These are phyloP conservation scores for Mormyrus proboscirostris DNA, from an alignment of 2,797 vertebrate species.

Conservation along the genomic window DNA sequence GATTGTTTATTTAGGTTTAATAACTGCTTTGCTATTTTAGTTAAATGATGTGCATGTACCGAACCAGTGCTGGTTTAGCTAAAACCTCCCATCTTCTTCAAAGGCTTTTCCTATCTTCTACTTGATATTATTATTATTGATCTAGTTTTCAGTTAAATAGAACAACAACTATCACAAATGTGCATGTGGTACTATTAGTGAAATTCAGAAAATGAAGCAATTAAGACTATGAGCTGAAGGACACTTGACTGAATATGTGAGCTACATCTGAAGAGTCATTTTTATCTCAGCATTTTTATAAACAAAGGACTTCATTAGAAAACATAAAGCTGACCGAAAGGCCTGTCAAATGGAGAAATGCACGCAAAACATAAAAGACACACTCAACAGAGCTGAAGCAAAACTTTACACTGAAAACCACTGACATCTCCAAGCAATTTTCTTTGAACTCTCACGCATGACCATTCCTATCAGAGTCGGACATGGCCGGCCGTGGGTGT, in stretches of 20 bases:
- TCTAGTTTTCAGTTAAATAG: neutral
- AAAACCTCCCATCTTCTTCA: neutral
- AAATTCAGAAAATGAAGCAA: neutral
- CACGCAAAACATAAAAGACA: neutral
- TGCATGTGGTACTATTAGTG: neutral
- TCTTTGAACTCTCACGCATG: neutral
- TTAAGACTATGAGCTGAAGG: neutral
- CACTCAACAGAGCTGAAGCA: neutral
- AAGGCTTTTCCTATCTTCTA: neutral
- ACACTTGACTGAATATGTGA: neutral
- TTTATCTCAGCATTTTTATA: neutral
- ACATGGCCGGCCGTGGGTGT: neutral
- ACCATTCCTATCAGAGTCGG: neutral
- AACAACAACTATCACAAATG: neutral
- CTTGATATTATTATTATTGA: neutral
- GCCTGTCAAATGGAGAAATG: neutral
- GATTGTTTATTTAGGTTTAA: neutral
- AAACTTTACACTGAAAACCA: neutral
- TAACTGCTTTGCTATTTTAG: neutral
- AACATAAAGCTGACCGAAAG: neutral
- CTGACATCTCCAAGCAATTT: neutral
- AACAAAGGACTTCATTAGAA: slow-evolving; percentile 6
- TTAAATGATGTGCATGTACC: neutral
- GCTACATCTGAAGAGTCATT: neutral
- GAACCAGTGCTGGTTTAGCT: neutral